Evolutionary conservation across 2,113 vertebrate species (phyloP).

Genomic region (Xyrauchen texanus): DNA sequence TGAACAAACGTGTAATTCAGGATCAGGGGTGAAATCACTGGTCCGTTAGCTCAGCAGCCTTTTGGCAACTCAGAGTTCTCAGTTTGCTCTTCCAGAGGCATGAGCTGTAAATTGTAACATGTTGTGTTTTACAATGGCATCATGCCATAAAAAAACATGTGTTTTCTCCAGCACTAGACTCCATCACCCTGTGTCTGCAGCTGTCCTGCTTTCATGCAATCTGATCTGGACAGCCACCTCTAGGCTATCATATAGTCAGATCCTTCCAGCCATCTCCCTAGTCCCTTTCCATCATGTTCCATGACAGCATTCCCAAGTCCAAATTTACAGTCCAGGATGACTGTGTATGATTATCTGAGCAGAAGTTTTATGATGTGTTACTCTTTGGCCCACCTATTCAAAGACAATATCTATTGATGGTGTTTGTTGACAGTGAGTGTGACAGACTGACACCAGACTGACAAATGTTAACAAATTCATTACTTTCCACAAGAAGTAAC

Average conservation of each 20-base stretch:
- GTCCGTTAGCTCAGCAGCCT: conserved; percentile 19
- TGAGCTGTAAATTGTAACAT: conserved; percentile 13
- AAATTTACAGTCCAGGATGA: conserved; percentile 5
- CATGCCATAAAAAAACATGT: conserved; percentile 26
- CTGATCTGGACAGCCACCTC: not conserved
- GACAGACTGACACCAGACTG: no score
- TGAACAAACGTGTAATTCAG: conserved; percentile 13
- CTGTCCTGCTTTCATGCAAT: conserved; percentile 44
- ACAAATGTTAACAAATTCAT: no score
- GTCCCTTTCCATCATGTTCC: conserved; percentile 6
- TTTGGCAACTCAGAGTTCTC: not conserved
- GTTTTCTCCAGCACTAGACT: conserved; percentile 32
- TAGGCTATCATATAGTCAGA: not conserved
- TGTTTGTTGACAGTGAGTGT: not conserved
- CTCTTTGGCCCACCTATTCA: conserved; percentile 11
- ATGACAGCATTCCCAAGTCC: not conserved
- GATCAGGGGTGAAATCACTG: conserved; percentile 14
- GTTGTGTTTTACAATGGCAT: conserved; percentile 9
- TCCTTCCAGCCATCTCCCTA: conserved; percentile 5
- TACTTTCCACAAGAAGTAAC: no score
- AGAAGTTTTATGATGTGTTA: conserved; percentile 3
- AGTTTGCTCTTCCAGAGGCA: conserved; percentile 1
- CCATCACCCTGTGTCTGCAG: conserved; percentile 53
- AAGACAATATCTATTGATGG: not conserved
- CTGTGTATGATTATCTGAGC: conserved; percentile 26